phyloP scores from a whole-genome alignment of 1,140 invertebrate species.

The Drosophila sproati region DNA sequence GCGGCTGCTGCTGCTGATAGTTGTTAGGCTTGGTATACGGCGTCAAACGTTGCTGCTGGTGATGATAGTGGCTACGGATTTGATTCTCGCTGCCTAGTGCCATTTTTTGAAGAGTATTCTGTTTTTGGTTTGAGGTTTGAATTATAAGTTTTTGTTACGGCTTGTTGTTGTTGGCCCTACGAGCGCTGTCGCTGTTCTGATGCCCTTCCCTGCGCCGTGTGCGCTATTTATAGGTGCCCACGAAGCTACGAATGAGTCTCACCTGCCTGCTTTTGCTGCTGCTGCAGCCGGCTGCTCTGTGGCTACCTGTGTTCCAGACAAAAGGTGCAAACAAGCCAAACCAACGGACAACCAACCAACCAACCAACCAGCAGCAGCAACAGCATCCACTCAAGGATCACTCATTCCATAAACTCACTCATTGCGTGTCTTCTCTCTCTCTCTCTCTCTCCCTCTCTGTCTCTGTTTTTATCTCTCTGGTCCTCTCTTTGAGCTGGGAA shows the following conservation, averaged over 20 bases:
- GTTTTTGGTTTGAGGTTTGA: slow-evolving; percentile 10
- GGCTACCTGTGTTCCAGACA: slow-evolving; percentile 40
- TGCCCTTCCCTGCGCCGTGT: slow-evolving; percentile 79
- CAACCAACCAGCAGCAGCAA: slow-evolving; percentile 20
- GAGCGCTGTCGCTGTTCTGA: slow-evolving; percentile 72
- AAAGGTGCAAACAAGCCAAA: slow-evolving; percentile 45
- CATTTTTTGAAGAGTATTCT: slow-evolving; percentile 32
- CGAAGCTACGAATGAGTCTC: slow-evolving; percentile 31
- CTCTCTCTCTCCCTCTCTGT: background rate
- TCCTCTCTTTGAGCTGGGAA: slow-evolving; percentile 19
- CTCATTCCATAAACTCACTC: slow-evolving; percentile 1
- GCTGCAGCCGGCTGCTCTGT: slow-evolving; percentile 21
- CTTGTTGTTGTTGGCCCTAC: slow-evolving; percentile 36
- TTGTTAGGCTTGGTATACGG: slow-evolving; percentile 32
- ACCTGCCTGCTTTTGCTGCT: slow-evolving; percentile 49
- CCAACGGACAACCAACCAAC: slow-evolving; percentile 5
- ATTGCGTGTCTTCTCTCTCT: slow-evolving; percentile 1
- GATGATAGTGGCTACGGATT: slow-evolving; percentile 28
- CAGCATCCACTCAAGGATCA: slow-evolving; percentile 8
- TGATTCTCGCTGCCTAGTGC: slow-evolving; percentile 50
- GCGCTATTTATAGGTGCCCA: slow-evolving; percentile 71
- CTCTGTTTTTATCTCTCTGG: background rate
- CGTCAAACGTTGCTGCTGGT: slow-evolving; percentile 10
- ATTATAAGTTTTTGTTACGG: slow-evolving; percentile 21
- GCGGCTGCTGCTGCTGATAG: slow-evolving; percentile 8